Base-by-base conservation (phyloP, 2,113 vertebrate species). In the Eonycteris spelaea region DNA sequence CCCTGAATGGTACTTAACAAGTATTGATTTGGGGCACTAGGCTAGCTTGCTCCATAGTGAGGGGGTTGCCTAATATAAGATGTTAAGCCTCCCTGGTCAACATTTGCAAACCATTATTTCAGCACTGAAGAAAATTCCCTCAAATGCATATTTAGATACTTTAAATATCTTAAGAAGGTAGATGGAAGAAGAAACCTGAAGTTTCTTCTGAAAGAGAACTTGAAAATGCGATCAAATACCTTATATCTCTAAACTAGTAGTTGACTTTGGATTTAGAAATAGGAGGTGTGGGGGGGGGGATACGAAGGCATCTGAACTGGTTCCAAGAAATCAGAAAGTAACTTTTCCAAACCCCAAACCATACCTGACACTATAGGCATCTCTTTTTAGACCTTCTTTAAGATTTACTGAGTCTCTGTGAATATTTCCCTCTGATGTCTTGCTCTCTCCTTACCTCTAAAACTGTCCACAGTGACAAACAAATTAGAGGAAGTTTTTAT, bases 141-240 rank as follows among this genome's bases (percentile, higher is more conserved):
- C 30, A 51, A 57, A 77, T 83, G 33, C 45, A 73, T 74, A 48
- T 11, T 77, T 61, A 65, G 48, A 74, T 93, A 68, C 16, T 30
- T 88, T 90, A 43, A 55, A 30, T 77, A 84, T 92, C 65, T 83
- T 71, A 86, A 93, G 51, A 51, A 85, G 53, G 45, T 77, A 73
- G 43, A 77, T 65, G 28, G 70, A 91, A 87, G 51, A 87, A 95
- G 67, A 93, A 91, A 67, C 16, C 38, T 22, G 28, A 91, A 93
- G 51, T 68, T 77, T 65, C 16, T 92, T 97, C 84, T 97, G 80
- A 95, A 90, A 68, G 26, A 78, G 40, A 88, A 87, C 26, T 88
- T 96, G 85, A 95, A 95, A 85, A 83, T 94, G 13, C 86, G 48
- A 82, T 86, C 61, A 73, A 67, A 78, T 51, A 86, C 14, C 7